Base-by-base conservation (phyloP, 2,888 invertebrate genomes). In the Brassicogethes aeneus region DNA sequence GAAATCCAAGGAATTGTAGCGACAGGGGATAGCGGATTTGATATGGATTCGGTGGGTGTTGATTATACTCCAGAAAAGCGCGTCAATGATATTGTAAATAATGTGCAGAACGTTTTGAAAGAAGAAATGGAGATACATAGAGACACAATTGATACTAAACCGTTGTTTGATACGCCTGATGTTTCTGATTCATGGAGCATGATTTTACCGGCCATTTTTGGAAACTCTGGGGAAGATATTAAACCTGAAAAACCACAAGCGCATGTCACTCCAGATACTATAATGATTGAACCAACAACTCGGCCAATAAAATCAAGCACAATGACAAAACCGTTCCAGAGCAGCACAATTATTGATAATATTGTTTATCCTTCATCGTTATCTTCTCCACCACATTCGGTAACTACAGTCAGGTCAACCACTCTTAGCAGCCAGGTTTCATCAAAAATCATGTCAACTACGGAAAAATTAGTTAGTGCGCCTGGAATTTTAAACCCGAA, bases 1-100 rank as follows among this genome's bases (percentile, higher is more conserved):
- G 86, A 90, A 68, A 89, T 90, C 48, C 86, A 87, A 61, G 82
- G 85, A 32, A 82, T 90, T 44, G 86, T 89, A 17, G 89, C 89
- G 0, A 84, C 88, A 0, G 86, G 87, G 0, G 86, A 86, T 60
- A 80, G 80, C 42, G 79, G 55, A 70, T 73, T 53, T 68, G 73
- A 50, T 66, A 73, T 61, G 63, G 75, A 44, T 69, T 71, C 66
- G 62, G 71, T 52, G 62, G 54, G 60, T 5, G 52, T 58, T 2
- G 50, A 54, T 16, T 59, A 61, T 37, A 47, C 61, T 35, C 77
- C 81, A 0, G 77, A 79, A 48, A 79, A 76, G 45, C 78, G 80
- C 65, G 84, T 89, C 0, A 81, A 86, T 56, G 87, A 79, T 48
- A 85, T 90, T 3, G 84, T 90, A 0, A 79, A 79, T 29, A 87